Conservation (phyloP, 2,113 vertebrate genomes). For the Ibidorhyncha struthersii region DNA sequence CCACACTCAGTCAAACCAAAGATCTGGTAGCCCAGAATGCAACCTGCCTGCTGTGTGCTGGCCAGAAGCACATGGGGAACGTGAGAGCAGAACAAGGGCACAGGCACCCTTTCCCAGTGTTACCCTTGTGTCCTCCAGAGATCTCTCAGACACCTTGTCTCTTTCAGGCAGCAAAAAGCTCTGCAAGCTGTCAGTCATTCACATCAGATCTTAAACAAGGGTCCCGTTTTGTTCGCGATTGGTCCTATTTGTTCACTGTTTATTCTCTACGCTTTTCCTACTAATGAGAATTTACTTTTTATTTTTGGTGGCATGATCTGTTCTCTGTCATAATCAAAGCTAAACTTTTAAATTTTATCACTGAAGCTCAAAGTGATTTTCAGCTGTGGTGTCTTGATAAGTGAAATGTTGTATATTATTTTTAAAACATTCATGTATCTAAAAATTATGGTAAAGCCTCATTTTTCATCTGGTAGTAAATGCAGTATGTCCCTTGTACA, state of each 20-base stretch:
- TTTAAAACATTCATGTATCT: background rate
- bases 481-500: background rate
- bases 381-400: background rate
- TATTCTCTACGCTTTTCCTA: background rate
- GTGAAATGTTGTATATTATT: background rate
- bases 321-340: background rate
- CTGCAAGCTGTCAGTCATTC: background rate
- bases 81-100: background rate
- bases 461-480: background rate
- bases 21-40: background rate
- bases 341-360: background rate
- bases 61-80: background rate
- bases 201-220: background rate
- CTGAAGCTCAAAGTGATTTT: background rate
- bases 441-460: background rate
- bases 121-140: background rate
- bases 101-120: background rate
- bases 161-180: background rate
- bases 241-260: background rate
- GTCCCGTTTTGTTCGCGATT: background rate
- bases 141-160: background rate
- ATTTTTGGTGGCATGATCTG: background rate
- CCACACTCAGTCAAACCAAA: background rate
- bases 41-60: background rate
- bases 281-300: background rate